Conservation (phyloP, 2,888 invertebrate species). For the Dicycla oo region DNA sequence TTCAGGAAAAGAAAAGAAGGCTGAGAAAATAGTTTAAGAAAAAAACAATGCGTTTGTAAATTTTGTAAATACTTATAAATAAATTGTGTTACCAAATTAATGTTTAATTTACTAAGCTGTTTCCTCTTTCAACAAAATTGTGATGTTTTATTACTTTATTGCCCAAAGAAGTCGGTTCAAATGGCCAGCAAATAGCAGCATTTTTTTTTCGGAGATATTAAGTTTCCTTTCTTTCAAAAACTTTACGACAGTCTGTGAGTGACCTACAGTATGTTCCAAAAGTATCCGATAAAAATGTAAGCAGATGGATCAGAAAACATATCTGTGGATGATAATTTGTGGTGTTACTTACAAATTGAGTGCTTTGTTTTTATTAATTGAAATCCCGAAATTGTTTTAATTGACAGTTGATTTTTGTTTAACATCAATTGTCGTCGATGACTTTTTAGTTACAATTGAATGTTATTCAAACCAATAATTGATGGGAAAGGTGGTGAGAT, state of each 20-base stretch:
- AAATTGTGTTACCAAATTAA: slow-evolving; percentile 16
- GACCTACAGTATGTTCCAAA: too few species aligned
- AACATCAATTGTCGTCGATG: too few species aligned
- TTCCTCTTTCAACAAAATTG: not conserved
- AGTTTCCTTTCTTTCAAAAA: not conserved
- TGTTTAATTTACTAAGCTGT: not conserved
- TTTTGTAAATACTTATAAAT: slow-evolving; percentile 56
- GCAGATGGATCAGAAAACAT: not conserved
- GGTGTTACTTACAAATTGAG: not conserved
- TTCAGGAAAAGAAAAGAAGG: slow-evolving; percentile 53
- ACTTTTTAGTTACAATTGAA: too few species aligned
- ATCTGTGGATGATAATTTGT: not conserved
- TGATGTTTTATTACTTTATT: not conserved
- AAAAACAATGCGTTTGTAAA: slow-evolving; percentile 42
- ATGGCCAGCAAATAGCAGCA: too few species aligned
- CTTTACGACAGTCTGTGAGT: not conserved
- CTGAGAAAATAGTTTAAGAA: slow-evolving; percentile 51
- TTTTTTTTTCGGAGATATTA: not conserved
- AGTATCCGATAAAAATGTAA: not conserved
- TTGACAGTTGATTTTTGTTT: too few species aligned
- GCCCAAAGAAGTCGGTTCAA: not conserved
- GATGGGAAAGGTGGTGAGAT: too few species aligned
- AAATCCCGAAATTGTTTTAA: too few species aligned
- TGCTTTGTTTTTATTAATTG: not conserved
- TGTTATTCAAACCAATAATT: too few species aligned